Evolutionary conservation across 2,113 vertebrate genomes (phyloP).

Genomic region (Tachycineta bicolor): DNA sequence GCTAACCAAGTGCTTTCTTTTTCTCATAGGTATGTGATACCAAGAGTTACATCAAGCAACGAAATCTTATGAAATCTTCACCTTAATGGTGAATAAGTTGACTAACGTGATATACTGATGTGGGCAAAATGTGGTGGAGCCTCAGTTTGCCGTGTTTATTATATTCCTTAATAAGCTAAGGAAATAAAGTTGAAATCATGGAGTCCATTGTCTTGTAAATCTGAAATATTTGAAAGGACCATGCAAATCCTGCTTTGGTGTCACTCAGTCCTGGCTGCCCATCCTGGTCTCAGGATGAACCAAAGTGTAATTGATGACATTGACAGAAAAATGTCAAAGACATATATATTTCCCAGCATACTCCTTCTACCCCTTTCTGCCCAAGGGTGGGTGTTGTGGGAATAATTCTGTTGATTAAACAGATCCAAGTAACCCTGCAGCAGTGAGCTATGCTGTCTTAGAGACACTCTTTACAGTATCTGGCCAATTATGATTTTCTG

Average conservation of each 20-base stretch:
- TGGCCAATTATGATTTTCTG: neutral
- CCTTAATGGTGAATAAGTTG: neutral
- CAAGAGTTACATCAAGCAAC: neutral
- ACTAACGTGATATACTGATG: accelerated
- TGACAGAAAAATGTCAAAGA: neutral
- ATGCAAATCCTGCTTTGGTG: neutral
- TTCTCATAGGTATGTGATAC: neutral
- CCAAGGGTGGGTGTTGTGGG: neutral
- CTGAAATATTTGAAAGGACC: neutral
- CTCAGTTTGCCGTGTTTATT: accelerated
- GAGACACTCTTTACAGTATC: neutral
- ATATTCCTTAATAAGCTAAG: neutral
- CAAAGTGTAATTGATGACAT: neutral
- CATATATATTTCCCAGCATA: neutral
- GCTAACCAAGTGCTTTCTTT: neutral
- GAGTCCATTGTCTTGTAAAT: neutral
- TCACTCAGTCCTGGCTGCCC: neutral
- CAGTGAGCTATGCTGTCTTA: neutral
- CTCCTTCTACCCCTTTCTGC: neutral
- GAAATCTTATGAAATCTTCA: neutral
- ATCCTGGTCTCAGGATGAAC: neutral
- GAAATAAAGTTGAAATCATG: neutral
- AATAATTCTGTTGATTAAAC: neutral
- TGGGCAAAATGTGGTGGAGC: neutral
- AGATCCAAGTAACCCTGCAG: neutral